Conservation (phyloP, 2,888 invertebrate species). For the Diploptera punctata region DNA sequence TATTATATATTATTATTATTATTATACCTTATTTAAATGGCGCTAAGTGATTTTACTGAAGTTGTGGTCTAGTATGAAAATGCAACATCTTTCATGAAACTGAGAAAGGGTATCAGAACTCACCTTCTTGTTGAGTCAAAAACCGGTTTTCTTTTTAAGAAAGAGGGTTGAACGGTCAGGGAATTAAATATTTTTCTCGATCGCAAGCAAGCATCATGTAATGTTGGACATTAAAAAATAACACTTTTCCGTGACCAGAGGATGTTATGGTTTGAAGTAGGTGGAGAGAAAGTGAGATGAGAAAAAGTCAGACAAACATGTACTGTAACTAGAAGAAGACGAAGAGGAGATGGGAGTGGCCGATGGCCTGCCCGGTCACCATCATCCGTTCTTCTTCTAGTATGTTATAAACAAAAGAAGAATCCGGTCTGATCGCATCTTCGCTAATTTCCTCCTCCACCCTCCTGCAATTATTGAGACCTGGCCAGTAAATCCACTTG, state of each 20-base stretch:
- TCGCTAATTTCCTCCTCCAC: not conserved
- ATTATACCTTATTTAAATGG: too few relatives aligned
- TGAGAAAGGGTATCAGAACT: too few relatives aligned
- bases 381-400: too few relatives aligned
- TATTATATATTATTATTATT: too few relatives aligned
- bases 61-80: too few relatives aligned
- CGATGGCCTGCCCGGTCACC: slow-evolving; percentile 20
- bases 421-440: not conserved
- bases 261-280: slow-evolving; percentile 35
- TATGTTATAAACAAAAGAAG: too few relatives aligned
- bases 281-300: slow-evolving; percentile 10
- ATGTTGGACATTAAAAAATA: slow-evolving; percentile 2
- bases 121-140: too few relatives aligned
- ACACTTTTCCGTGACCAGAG: slow-evolving; percentile 34
- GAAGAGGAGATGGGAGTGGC: slow-evolving; percentile 28
- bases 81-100: too few relatives aligned
- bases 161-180: not conserved
- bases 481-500: not conserved
- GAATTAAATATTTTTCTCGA: slow-evolving; percentile 9
- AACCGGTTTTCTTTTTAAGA: too few relatives aligned
- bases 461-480: too few relatives aligned
- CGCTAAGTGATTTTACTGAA: too few relatives aligned
- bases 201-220: slow-evolving; percentile 11
- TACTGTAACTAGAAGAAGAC: too few relatives aligned
- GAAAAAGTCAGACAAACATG: slow-evolving; percentile 1